Evolutionary conservation across 2,113 vertebrate genomes (phyloP), one percentile per base, ranked within the genome.

Genomic region (Bucco capensis): DNA sequence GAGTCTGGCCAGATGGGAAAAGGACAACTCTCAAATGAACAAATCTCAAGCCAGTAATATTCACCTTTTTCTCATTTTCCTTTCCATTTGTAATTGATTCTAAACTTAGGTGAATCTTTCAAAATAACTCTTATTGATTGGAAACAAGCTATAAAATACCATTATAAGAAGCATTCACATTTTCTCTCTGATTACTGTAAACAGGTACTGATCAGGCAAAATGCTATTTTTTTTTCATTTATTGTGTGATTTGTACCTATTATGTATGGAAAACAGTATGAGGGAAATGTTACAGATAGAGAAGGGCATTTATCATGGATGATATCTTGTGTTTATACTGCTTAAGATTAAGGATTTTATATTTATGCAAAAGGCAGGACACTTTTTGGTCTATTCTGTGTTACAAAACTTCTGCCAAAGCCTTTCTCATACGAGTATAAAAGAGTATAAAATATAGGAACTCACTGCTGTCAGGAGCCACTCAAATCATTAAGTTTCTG

Each of bases 41-140:
- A 85, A 62, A 93, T 89, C 82, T 92, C 81, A 92, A 91, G 15
- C 61, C 61, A 86, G 51, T 71, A 71, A 80, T 93, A 88, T 19
- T 84, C 66, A 81, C 89, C 47, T 90, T 94, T 90, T 96, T 96
- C 40, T 96, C 77, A 94, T 97, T 94, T 95, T 96, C 81, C 38
- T 92, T 95, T 96, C 87, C 61, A 85, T 97, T 97, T 92, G 93
- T 97, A 97, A 97, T 97, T 97, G 96, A 97, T 97, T 97, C 64
- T 92, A 92, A 96, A 95, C 61, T 84, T 91, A 65, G 9, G 54
- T 94, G 94, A 96, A 94, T 97, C 94, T 96, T 97, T 97, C 95
- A 96, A 92, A 96, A 95, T 96, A 96, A 95, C 96, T 96, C 88
- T 94, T 96, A 97, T 97, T 96, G 97, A 97, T 97, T 94, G 70